Base-by-base conservation (phyloP, 2,113 vertebrate genomes). In the Hemichromis elongatus region DNA sequence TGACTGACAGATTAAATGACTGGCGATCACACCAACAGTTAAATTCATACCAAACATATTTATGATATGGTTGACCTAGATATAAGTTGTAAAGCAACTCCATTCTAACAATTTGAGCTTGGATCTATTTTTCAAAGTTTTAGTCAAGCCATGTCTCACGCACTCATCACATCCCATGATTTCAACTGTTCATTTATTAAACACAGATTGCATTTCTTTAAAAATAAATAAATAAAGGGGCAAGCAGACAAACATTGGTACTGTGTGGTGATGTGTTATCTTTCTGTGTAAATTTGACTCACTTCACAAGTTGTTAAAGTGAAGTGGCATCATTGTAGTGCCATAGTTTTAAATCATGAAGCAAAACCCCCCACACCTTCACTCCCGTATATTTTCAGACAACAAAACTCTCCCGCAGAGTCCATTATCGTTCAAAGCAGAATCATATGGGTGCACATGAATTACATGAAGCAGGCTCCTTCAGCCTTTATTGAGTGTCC, bases 1-100 rank as follows among this genome's bases (percentile, higher is more conserved):
- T 79, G 85, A 91, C 90, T 85, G 81, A 95, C 89, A 93, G 45
- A 88, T 50, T 94, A 26, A 83, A 61, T 88, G 82, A 84, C 40
- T 40, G 73, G 30, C 2, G 19, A 88, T 57, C 19, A 93, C 45
- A 87, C 53, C 24, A 87, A 77, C 73, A 86, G 37, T 45, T 82
- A 6, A 66, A 16, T 26, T 21, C 33, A 16, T 30, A 75, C 37
- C 54, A 40, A 26, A 75, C 26, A 87, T 47, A 42, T 26, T 33
- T 21, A 54, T 14, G 21, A 81, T 24, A 37, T 16, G 68, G 5
- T 77, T 54, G 24, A 35, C 53, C 6, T 9, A n/a, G 13, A 4
- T 54, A 4, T 3, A 40, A 56, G 4, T 24, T 61, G 68, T 35
- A 40, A 75, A 78, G 24, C 4, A 40, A 50, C 9, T 33, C 1